These are phyloP conservation scores for Eunapius fragilis DNA, from an alignment of 37 sponge, comb jelly and placozoan species.

Conservation along the genomic window DNA sequence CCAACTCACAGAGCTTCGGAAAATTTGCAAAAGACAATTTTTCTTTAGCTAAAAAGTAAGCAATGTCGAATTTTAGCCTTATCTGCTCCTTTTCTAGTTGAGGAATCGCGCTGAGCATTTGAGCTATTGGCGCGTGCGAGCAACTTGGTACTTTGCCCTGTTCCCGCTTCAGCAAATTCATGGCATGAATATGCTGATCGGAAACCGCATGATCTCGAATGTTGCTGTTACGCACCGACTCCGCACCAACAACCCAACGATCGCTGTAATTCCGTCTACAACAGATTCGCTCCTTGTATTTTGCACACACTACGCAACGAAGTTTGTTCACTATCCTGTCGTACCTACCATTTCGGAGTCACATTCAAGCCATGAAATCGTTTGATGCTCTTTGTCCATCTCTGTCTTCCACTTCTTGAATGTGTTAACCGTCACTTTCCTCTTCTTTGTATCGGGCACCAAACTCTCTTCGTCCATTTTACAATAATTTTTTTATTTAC, in stretches of 20 bases:
- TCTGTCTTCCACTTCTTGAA: slow-evolving; percentile 34
- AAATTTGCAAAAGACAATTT: slow-evolving; percentile 56
- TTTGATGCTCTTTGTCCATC: slow-evolving; percentile 36
- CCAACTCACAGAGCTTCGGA: slow-evolving; percentile 41
- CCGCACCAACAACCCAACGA: slow-evolving; percentile 58
- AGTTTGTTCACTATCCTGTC: slow-evolving; percentile 40
- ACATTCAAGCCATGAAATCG: slow-evolving; percentile 62
- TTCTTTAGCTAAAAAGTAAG: slow-evolving; percentile 65
- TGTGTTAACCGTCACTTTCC: background rate
- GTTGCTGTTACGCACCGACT: slow-evolving; percentile 69
- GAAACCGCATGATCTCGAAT: slow-evolving; percentile 57
- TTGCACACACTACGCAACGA: slow-evolving; percentile 39
- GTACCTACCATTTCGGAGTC: background rate
- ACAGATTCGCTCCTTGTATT: slow-evolving; percentile 36
- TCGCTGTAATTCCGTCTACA: slow-evolving; percentile 47
- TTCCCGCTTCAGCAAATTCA: slow-evolving; percentile 43
- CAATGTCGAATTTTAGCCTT: slow-evolving; percentile 58
- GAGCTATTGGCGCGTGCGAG: slow-evolving; percentile 60
- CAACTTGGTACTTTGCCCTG: background rate
- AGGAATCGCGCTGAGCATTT: slow-evolving; percentile 30
- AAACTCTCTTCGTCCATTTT: background rate
- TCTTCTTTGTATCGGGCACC: background rate
- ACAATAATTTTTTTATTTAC: background rate
- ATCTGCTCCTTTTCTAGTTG: slow-evolving; percentile 42
- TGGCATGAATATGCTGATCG: slow-evolving; percentile 64